These are phyloP conservation scores for Corynorhinus townsendii DNA, from an alignment of 2,113 vertebrate species.

Conservation along the genomic window DNA sequence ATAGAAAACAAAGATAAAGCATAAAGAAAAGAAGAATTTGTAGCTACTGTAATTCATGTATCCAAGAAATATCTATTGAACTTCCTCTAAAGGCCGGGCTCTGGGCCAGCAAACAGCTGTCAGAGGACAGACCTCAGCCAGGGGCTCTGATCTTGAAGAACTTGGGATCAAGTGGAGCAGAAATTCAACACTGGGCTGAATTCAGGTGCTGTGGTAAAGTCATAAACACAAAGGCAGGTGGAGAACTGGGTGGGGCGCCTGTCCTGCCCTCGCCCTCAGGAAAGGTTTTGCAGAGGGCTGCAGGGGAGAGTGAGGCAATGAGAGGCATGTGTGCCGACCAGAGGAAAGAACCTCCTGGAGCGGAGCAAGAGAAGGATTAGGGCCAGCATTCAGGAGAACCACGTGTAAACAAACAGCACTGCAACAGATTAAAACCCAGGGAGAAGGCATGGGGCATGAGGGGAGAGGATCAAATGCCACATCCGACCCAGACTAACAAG, in stretches of 20 bases:
- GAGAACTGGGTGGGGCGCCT: neutral
- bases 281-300: neutral
- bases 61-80: neutral
- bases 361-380: neutral
- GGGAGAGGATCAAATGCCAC: neutral
- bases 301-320: neutral
- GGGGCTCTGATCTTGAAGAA: neutral
- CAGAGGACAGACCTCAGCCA: neutral
- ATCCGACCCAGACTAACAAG: neutral
- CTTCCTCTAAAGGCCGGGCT: neutral
- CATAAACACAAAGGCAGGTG: neutral
- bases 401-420: neutral
- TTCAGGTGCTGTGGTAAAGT: neutral
- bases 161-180: neutral
- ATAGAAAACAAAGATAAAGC: neutral
- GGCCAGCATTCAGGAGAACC: neutral
- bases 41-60: neutral
- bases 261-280: neutral
- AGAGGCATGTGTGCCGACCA: neutral
- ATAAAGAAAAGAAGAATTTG: neutral
- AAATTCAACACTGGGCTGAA: neutral
- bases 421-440: neutral
- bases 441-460: neutral
- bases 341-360: neutral
- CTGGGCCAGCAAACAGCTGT: neutral